phyloP scores from a whole-genome alignment of 1,140 invertebrate genomes.

The Papilio helenus region DNA sequence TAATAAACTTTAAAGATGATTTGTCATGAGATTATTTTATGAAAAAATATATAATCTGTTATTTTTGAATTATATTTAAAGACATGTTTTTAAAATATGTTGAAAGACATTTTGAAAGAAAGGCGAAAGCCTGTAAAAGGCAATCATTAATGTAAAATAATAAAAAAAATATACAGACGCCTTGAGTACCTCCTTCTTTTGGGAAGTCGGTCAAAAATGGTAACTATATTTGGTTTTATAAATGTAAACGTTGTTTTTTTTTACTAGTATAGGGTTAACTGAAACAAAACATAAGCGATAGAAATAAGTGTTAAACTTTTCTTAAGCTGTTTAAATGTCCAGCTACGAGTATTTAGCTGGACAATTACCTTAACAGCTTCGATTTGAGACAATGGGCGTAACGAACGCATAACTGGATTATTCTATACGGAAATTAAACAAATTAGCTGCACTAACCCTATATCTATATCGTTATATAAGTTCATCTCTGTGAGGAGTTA shows the following conservation, averaged over 20 bases:
- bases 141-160: too few relatives aligned
- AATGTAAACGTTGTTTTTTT: too few relatives aligned
- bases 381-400: not conserved
- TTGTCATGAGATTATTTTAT: too few relatives aligned
- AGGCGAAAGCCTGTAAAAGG: too few relatives aligned
- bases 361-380: not conserved
- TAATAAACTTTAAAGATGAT: not conserved
- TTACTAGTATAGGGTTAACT: too few relatives aligned
- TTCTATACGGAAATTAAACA: constrained; percentile 19
- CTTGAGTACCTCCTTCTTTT: too few relatives aligned
- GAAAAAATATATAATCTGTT: not conserved
- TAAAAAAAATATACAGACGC: too few relatives aligned
- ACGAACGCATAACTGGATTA: not conserved
- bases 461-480: not conserved
- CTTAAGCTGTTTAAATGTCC: not conserved
- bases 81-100: not conserved
- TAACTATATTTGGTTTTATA: too few relatives aligned
- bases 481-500: not conserved
- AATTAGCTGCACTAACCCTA: not conserved
- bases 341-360: constrained; percentile 3
- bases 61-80: not conserved
- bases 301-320: not conserved
- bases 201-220: too few relatives aligned
- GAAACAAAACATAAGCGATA: not conserved
- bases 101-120: too few relatives aligned